These are phyloP conservation scores for Drosophila villosipedis DNA, from an alignment of 2,888 invertebrate genomes.

Conservation along the genomic window DNA sequence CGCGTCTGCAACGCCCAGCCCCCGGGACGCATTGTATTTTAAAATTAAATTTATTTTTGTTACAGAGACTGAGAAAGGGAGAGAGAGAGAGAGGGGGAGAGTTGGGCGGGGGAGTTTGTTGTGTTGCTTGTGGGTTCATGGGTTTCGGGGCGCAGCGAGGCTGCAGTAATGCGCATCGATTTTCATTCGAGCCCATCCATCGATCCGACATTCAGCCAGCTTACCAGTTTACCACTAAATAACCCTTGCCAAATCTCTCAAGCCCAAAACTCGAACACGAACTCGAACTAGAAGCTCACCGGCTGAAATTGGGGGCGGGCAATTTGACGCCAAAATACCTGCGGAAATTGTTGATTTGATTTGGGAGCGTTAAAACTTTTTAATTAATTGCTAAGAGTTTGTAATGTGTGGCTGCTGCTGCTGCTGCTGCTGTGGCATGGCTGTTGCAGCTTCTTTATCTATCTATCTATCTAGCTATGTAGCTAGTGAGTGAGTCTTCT, in stretches of 20 bases:
- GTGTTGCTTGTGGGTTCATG: conserved; percentile 32
- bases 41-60: conserved; percentile 73
- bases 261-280: conserved; percentile 7
- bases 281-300: conserved; percentile 8
- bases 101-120: conserved; percentile 22
- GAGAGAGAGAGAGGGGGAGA: not conserved
- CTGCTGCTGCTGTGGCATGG: not conserved
- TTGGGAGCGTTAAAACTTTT: conserved; percentile 71
- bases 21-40: conserved; percentile 56
- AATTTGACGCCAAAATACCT: conserved; percentile 73
- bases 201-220: conserved; percentile 32
- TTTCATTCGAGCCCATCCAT: conserved; percentile 59
- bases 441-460: not conserved
- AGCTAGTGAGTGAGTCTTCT: not conserved
- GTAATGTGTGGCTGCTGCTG: conserved; percentile 25
- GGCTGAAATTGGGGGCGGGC: conserved; percentile 7
- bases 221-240: conserved; percentile 14
- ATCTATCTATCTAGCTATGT: not conserved
- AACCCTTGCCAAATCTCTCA: conserved; percentile 20
- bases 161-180: conserved; percentile 81
- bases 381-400: conserved; percentile 71
- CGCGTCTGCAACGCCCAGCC: conserved; percentile 24
- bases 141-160: conserved; percentile 69
- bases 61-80: conserved; percentile 16
- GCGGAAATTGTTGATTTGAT: conserved; percentile 67